phyloP scores from a whole-genome alignment of 2,888 invertebrate genomes.

The Corythucha ciliata region DNA sequence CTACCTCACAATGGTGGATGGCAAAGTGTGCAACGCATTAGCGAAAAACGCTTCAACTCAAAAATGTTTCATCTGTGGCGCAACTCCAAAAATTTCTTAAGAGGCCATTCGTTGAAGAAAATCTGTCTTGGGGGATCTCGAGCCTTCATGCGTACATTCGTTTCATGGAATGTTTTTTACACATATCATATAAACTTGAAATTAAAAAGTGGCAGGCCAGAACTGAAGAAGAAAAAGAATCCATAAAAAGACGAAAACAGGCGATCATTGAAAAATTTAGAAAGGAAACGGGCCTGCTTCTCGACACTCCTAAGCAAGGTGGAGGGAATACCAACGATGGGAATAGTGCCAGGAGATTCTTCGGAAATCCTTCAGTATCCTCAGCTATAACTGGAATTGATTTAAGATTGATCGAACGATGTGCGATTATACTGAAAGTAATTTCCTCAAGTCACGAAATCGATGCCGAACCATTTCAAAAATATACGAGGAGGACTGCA shows the following conservation, averaged over 20 bases:
- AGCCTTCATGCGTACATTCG: slow-evolving; percentile 22
- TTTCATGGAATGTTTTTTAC: slow-evolving; percentile 20
- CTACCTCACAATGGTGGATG: slow-evolving; percentile 27
- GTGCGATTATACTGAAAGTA: too few species aligned
- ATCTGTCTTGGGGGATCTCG: slow-evolving; percentile 18
- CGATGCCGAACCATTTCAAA: too few species aligned
- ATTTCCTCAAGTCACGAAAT: too few species aligned
- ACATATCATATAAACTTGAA: slow-evolving; percentile 16
- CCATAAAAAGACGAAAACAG: neutral
- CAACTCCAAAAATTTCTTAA: slow-evolving; percentile 10
- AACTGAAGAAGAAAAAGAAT: slow-evolving; percentile 10
- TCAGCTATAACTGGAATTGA: too few species aligned
- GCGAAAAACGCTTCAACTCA: slow-evolving; percentile 13
- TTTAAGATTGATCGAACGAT: too few species aligned
- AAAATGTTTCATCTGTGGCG: slow-evolving; percentile 6
- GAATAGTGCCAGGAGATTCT: too few species aligned
- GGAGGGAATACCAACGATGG: slow-evolving; percentile 24
- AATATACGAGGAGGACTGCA: too few species aligned
- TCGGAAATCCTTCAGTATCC: too few species aligned
- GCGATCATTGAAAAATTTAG: slow-evolving; percentile 2
- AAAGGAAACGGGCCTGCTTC: slow-evolving; percentile 16
- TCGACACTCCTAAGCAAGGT: slow-evolving; percentile 21
- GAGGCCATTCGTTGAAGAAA: neutral
- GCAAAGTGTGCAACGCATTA: slow-evolving; percentile 25
- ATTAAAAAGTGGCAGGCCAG: slow-evolving; percentile 17